Evolutionary conservation across 2,797 vertebrate genomes (phyloP).

Genomic region (Todus mexicanus): DNA sequence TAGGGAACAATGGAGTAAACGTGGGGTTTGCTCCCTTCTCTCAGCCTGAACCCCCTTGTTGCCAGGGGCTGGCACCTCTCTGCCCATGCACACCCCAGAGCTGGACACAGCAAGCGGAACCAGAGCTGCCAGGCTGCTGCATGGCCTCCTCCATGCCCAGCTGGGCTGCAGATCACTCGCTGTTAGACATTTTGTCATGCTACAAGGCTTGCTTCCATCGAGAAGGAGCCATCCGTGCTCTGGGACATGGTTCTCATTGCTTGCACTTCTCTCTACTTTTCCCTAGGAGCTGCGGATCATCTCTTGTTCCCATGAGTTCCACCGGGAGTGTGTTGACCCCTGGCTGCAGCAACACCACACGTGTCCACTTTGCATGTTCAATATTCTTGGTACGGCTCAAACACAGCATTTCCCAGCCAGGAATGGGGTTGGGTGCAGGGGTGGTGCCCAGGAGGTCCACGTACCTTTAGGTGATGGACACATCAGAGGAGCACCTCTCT

Average conservation of each 20-base stretch:
- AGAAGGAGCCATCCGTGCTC: background rate
- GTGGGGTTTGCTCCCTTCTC: background rate
- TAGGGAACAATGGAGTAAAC: background rate
- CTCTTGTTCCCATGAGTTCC: constrained; percentile 95
- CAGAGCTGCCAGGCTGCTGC: background rate
- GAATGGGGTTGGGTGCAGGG: background rate
- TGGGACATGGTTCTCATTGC: background rate
- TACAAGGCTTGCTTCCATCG: background rate
- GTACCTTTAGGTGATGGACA: background rate
- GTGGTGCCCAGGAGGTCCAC: background rate
- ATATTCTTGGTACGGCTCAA: constrained; percentile 85
- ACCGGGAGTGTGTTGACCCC: constrained; percentile 93
- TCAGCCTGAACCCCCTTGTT: background rate
- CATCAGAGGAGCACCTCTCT: background rate
- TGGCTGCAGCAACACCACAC: constrained; percentile 95
- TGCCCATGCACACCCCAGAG: background rate
- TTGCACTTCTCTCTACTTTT: background rate
- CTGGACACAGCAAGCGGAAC: background rate
- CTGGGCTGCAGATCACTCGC: background rate
- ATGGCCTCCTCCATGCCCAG: background rate
- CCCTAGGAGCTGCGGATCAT: constrained; percentile 92
- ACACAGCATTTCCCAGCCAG: background rate
- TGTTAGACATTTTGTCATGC: background rate
- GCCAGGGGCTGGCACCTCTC: background rate
- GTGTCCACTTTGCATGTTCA: constrained; percentile 98